Evolutionary conservation across 64 coral and sea anemone genomes (phyloP).

Genomic region (Montipora efflorescens): DNA sequence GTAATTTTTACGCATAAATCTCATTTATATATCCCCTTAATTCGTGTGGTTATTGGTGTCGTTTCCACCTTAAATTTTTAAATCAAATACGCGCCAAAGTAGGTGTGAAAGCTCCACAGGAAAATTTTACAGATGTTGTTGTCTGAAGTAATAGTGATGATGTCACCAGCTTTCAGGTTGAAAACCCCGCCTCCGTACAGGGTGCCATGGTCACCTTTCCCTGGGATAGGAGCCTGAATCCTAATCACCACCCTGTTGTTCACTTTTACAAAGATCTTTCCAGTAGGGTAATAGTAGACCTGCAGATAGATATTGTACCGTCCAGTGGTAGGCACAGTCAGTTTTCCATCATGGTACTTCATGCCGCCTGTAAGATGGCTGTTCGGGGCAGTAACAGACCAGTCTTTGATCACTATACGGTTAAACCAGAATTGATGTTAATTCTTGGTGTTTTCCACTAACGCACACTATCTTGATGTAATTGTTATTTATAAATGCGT

Average conservation of each 20-base stretch:
- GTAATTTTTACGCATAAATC: too few species aligned
- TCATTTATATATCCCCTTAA: too few species aligned
- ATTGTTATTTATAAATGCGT: too few species aligned
- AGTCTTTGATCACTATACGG: slow-evolving; percentile 6
- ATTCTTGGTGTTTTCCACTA: too few species aligned
- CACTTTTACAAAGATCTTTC: not conserved
- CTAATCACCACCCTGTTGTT: not conserved
- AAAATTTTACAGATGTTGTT: not conserved
- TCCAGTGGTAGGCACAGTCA: not conserved
- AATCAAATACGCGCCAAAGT: slow-evolving; percentile 13
- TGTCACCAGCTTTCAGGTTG: not conserved
- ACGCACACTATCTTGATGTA: too few species aligned
- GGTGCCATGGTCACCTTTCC: too few species aligned
- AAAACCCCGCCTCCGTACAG: not conserved
- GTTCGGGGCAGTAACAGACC: not conserved
- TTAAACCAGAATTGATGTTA: too few species aligned
- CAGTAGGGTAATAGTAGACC: not conserved
- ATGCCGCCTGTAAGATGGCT: slow-evolving; percentile 1
- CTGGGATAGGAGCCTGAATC: too few species aligned
- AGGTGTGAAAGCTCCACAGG: not conserved
- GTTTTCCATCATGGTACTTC: not conserved
- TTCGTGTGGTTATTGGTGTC: too few species aligned
- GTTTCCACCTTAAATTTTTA: not conserved
- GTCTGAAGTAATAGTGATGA: not conserved
- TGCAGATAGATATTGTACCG: not conserved